Evolutionary conservation across 2,888 invertebrate genomes (phyloP).

Genomic region (Thymelicus sylvestris): DNA sequence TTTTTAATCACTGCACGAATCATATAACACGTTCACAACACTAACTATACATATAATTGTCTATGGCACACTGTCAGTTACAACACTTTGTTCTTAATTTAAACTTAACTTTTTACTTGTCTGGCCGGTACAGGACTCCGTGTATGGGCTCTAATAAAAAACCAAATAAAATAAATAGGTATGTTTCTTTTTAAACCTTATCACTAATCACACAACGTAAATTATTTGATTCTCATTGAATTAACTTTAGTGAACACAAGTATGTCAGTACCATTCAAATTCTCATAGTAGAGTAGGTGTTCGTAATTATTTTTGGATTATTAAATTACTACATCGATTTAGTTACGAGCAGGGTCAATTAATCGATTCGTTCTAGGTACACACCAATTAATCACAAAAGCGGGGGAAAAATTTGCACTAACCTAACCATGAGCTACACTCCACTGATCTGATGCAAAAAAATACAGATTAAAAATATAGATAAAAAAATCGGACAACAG

Average conservation of each 20-base stretch:
- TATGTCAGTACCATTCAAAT: no score
- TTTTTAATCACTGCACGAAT: conserved; percentile 53
- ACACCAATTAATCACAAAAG: conserved; percentile 1
- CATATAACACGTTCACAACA: conserved; percentile 55
- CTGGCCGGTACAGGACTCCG: conserved; percentile 71
- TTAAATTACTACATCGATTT: background rate
- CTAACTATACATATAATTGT: conserved; percentile 50
- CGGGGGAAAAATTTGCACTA: background rate
- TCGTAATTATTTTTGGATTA: background rate
- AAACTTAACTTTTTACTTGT: conserved; percentile 50
- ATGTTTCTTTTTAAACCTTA: conserved; percentile 5
- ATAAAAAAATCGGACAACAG: conserved; percentile 41
- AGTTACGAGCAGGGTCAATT: background rate
- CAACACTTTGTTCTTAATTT: conserved; percentile 54
- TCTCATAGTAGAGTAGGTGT: background rate
- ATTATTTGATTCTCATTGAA: background rate
- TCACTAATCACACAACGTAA: background rate
- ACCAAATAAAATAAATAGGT: conserved; percentile 27
- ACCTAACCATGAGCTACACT: background rate
- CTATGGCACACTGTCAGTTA: conserved; percentile 52
- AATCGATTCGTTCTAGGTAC: background rate
- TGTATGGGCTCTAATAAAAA: conserved; percentile 61
- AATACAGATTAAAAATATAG: conserved; percentile 16
- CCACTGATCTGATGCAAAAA: no score
- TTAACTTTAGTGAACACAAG: background rate